phyloP scores from a whole-genome alignment of 2,797 vertebrate genomes.

The Mormyrus proboscirostris region DNA sequence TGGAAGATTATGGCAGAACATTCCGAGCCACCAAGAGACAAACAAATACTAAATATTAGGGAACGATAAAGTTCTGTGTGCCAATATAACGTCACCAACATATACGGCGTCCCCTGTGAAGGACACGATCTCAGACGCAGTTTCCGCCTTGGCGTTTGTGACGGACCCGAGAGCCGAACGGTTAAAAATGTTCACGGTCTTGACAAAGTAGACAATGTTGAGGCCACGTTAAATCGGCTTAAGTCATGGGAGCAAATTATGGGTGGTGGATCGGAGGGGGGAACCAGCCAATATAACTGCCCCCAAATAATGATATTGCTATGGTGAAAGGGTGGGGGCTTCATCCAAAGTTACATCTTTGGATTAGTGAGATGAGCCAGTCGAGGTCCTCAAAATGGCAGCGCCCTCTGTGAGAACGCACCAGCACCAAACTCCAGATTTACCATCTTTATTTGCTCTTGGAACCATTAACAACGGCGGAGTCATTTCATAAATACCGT shows the following conservation, averaged over 20 bases:
- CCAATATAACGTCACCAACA: background rate
- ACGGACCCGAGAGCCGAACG: background rate
- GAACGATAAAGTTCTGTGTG: background rate
- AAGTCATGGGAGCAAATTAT: background rate
- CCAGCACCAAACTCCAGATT: background rate
- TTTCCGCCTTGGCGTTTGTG: background rate
- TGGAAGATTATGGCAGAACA: background rate
- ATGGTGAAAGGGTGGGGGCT: background rate
- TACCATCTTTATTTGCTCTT: background rate
- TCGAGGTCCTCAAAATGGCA: background rate
- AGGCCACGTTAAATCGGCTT: background rate
- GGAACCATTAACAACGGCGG: background rate
- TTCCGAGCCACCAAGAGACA: background rate
- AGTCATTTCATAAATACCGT: background rate
- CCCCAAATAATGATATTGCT: background rate
- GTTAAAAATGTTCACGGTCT: background rate
- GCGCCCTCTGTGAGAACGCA: background rate
- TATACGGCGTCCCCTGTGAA: background rate
- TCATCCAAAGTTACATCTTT: too few relatives aligned
- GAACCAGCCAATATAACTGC: background rate
- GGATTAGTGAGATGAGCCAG: background rate
- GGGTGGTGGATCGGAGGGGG: background rate
- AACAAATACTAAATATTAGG: background rate
- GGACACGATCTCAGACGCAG: background rate
- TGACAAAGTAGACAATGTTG: background rate